phyloP scores from a whole-genome alignment of 2,113 vertebrate genomes.

The Oncorhynchus clarkii region DNA sequence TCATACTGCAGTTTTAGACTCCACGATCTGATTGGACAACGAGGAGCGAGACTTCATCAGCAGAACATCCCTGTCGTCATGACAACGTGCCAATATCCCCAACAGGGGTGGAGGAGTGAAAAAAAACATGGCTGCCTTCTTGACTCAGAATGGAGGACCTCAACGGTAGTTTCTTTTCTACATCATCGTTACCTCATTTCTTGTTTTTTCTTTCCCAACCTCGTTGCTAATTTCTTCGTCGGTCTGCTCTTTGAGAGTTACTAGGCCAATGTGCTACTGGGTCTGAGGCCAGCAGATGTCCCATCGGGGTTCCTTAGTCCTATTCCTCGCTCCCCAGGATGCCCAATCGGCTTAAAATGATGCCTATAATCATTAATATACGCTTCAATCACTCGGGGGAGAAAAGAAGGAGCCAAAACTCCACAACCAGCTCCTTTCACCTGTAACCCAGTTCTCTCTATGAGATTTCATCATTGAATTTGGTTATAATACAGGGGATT shows the following conservation, averaged over 20 bases:
- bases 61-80: slow-evolving; percentile 99
- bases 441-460: no score
- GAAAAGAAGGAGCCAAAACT: slow-evolving; percentile 19
- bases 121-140: slow-evolving; percentile 49
- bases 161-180: slow-evolving; percentile 82
- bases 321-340: slow-evolving; percentile 63
- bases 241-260: slow-evolving; percentile 29
- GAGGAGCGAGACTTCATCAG: slow-evolving; percentile 94
- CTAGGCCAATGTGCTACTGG: slow-evolving; percentile 25
- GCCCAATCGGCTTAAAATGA: slow-evolving; percentile 64
- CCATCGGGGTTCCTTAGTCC: slow-evolving; percentile 51
- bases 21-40: slow-evolving; percentile 97
- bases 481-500: slow-evolving; percentile 5
- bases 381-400: slow-evolving; percentile 26
- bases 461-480: slow-evolving; percentile 18
- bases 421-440: neutral
- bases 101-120: slow-evolving; percentile 62
- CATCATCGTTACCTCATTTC: slow-evolving; percentile 81
- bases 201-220: slow-evolving; percentile 38
- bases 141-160: slow-evolving; percentile 77
- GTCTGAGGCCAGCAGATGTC: slow-evolving; percentile 55
- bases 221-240: slow-evolving; percentile 56
- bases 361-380: slow-evolving; percentile 46
- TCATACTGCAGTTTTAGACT: slow-evolving; percentile 93
- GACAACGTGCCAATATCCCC: slow-evolving; percentile 92